These are phyloP conservation scores for Ips typographus DNA, from an alignment of 1,140 invertebrate species.

Conservation along the genomic window DNA sequence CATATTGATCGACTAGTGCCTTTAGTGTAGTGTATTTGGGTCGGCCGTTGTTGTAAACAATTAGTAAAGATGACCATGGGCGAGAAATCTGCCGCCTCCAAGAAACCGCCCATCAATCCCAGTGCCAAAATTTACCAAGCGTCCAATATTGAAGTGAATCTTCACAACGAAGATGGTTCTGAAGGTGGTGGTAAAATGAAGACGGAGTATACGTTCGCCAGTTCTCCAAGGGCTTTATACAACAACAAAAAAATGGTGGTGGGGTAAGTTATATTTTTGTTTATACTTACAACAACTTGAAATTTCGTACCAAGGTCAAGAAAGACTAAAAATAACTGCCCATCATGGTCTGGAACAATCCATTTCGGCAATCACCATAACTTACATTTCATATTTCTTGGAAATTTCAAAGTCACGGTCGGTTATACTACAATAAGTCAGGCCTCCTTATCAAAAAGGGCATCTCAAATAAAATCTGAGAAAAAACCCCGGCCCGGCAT, in stretches of 20 bases:
- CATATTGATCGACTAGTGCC: no score
- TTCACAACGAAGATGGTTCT: conserved; percentile 14
- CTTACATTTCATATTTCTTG: background rate
- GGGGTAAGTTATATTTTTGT: conserved; percentile 35
- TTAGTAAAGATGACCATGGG: conserved; percentile 33
- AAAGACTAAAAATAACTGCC: no score
- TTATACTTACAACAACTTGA: background rate
- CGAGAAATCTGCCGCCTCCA: conserved; percentile 26
- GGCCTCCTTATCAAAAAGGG: no score
- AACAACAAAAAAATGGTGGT: conserved; percentile 44
- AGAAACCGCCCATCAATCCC: conserved; percentile 27
- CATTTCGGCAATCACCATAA: no score
- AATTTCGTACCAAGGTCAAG: no score
- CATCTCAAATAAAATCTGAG: no score
- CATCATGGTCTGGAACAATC: no score
- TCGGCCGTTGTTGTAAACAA: no score
- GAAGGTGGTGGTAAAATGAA: conserved; percentile 18
- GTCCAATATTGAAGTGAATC: conserved; percentile 24
- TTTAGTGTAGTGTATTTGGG: no score
- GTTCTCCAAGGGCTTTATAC: conserved; percentile 46
- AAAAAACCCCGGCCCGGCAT: no score
- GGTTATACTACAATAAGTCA: no score
- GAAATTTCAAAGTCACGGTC: no score
- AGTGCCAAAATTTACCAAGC: conserved; percentile 30
- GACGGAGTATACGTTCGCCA: conserved; percentile 42